A percentile compares a stretch with the other conserved stretches of the same genome.
Conservation (phyloP, 1,140 invertebrate species). For the roundworm (Caenorhabditis elegans) region DNA sequence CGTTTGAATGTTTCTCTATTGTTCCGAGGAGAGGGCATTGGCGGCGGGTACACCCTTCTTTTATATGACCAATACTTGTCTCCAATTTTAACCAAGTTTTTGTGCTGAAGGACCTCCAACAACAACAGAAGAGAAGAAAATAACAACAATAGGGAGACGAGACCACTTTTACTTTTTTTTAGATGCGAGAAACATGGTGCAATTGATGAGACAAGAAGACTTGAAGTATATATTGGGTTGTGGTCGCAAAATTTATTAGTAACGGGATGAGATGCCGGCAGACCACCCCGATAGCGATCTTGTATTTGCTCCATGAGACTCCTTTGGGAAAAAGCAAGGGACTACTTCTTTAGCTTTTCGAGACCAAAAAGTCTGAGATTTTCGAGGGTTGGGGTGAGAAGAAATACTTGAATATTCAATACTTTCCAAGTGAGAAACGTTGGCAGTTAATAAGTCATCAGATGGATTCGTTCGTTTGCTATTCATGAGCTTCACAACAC, state of each 20-base stretch:
- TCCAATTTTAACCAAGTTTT: constrained; percentile 6
- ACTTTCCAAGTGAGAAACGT: neutral
- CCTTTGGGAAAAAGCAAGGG: neutral
- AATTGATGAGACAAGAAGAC: neutral
- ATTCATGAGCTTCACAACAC: constrained; percentile 24
- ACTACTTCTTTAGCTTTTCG: no score
- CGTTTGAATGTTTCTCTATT: constrained; percentile 1
- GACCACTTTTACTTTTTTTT: constrained; percentile 14
- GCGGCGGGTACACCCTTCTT: neutral
- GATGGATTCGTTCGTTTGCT: constrained; percentile 5
- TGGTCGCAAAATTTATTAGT: constrained; percentile 17
- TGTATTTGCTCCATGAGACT: neutral
- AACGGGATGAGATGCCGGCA: neutral
- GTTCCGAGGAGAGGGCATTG: neutral
- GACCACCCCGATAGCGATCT: neutral
- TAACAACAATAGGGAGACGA: neutral
- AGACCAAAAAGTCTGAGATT: neutral
- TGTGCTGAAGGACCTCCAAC: neutral
- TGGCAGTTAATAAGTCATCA: constrained; percentile 10
- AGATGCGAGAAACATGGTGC: neutral
- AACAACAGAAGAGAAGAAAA: no score
- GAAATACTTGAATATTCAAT: neutral
- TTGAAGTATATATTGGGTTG: neutral
- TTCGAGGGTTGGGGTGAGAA: neutral
- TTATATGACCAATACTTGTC: neutral